phyloP scores from a whole-genome alignment of 30 jellyfish, hydroid and myxozoan species.

The Hydra vulgaris region DNA sequence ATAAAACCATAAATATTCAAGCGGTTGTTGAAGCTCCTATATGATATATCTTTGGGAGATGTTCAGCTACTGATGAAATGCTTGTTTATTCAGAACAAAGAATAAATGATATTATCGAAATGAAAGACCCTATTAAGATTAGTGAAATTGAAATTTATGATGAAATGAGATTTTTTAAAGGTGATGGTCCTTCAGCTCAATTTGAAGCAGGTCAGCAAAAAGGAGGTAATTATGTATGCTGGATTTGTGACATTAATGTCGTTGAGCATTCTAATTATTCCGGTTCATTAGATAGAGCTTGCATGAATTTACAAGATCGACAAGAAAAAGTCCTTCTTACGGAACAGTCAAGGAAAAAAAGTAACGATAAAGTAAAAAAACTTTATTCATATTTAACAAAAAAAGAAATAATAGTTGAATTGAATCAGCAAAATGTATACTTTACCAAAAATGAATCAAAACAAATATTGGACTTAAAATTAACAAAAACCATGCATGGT shows the following conservation, averaged over 20 bases:
- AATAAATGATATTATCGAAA: too few species aligned
- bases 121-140: too few species aligned
- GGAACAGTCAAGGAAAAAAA: neutral
- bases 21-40: too few species aligned
- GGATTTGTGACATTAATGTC: neutral
- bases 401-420: neutral
- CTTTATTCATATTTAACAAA: neutral
- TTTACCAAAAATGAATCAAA: neutral
- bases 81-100: neutral
- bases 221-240: slow-evolving; percentile 6
- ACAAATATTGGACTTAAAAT: neutral
- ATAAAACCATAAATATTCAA: neutral
- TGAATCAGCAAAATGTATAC: neutral
- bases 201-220: slow-evolving; percentile 18
- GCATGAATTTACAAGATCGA: neutral
- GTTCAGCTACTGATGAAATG: neutral
- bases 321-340: neutral
- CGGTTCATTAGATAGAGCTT: neutral
- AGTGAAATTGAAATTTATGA: neutral
- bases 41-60: too few species aligned
- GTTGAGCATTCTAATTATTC: neutral
- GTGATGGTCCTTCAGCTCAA: slow-evolving; percentile 10
- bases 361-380: neutral
- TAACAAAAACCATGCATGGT: neutral
- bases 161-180: slow-evolving; percentile 5